Base-by-base conservation (phyloP, 2,797 vertebrate genomes). In the Acrocephalus scirpaceus region DNA sequence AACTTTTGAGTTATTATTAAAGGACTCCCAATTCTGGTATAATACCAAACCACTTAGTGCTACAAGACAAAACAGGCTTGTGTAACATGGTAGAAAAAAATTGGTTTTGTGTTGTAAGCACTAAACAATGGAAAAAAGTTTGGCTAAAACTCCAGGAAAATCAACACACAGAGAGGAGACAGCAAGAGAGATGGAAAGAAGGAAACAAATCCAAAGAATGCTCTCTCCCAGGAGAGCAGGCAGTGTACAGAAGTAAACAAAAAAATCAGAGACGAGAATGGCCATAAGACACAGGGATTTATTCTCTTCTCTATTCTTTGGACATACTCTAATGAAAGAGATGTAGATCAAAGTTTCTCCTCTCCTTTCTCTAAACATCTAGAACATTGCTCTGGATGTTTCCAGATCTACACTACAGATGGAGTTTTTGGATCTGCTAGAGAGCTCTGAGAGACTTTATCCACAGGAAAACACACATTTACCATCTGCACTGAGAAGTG, bases 31-130 rank as follows among this genome's bases (percentile, higher is more conserved):
- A 30, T 67, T 61, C 32, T 58, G 20, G 11, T 57, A 18, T 8
- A 82, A 56, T 22, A 87, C 45, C 21, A 67, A 89, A 87, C 15
- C 38, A 77, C 26, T n/a, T n/a, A 30, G 9, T 0, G 11, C 32
- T 61, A 21, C 3, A 60, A 81, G 22, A 34, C 21, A 36, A 56
- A 67, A 79, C 11, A 74, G 30, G 57, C 29, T 26, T 20, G n/a
- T 11, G 11, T 32, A 86, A 53, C 10, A 25, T 0, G 2, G 36
- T 58, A 89, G 42, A 65, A 78, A 81, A 81, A 64, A 61, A 26
- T 0, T 27, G 7, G 4, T 25, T 78, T 30, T 32, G 7, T 20
- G 20, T 40, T 9, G 0, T 42, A 53, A 45, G 18, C 19, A 34
- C 27, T 45, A 15, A 25, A 40, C 6, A 66, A 34, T 5, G 13